A percentile compares a stretch with the other conserved stretches of the same genome.
Conservation (phyloP, 2,113 vertebrate species). For the Ardeotis arabs region DNA sequence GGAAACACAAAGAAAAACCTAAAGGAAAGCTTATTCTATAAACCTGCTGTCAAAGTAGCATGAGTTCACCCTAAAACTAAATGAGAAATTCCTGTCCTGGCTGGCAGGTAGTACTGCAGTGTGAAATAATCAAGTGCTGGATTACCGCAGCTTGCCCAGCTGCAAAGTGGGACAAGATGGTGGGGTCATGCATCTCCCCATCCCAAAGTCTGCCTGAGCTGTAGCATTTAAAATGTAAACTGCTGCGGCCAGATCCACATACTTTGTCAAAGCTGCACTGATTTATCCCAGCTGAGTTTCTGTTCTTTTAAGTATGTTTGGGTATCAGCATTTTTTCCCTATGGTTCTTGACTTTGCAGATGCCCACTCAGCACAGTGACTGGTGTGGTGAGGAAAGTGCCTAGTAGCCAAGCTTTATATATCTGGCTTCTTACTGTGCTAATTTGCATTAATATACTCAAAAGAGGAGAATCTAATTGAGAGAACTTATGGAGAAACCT, state of each 20-base stretch:
- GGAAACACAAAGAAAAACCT: not conserved
- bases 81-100: not conserved
- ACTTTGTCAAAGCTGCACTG: not conserved
- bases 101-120: not conserved
- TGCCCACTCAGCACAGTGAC: not conserved
- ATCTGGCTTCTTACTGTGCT: not conserved
- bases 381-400: not conserved
- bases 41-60: not conserved
- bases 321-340: not conserved
- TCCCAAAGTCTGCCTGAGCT: not conserved
- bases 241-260: not conserved
- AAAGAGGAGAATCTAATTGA: not conserved
- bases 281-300: not conserved
- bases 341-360: not conserved
- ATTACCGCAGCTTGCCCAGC: not conserved
- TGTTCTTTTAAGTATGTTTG: not conserved
- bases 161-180: not conserved
- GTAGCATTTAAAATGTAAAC: not conserved
- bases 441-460: fast-evolving
- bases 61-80: not conserved
- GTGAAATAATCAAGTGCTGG: not conserved
- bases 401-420: not conserved
- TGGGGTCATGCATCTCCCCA: not conserved
- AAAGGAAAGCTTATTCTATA: not conserved
- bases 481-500: not conserved